Percentiles rank a stretch among this genome's conserved stretches.
Evolutionary conservation across 2,113 vertebrate genomes (phyloP).

Genomic region (Spizaetus ornatus): DNA sequence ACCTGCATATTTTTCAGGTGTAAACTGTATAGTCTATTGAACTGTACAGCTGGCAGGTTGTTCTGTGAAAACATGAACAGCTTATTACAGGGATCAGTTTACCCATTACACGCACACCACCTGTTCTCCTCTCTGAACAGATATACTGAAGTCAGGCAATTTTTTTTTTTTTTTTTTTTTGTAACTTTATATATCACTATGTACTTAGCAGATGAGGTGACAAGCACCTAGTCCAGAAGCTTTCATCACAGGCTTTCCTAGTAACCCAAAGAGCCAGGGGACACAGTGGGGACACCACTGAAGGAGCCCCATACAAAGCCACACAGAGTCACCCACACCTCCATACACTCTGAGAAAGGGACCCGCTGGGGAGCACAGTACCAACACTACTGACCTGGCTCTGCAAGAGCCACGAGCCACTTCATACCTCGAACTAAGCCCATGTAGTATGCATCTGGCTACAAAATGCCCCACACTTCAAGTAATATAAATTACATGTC

Average conservation of each 20-base stretch:
- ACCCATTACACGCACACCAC: background rate
- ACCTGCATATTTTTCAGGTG: background rate
- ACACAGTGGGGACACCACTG: background rate
- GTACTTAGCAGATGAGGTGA: background rate
- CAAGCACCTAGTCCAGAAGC: background rate
- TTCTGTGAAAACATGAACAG: background rate
- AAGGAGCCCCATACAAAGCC: background rate
- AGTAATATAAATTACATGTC: accelerated
- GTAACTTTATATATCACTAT: background rate
- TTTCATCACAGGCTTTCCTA: background rate
- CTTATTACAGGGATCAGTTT: background rate
- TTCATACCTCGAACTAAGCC: background rate
- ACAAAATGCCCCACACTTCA: background rate
- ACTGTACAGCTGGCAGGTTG: background rate
- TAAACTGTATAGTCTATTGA: background rate
- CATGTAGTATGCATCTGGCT: accelerated
- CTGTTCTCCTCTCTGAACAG: background rate
- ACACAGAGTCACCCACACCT: background rate
- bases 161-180: background rate
- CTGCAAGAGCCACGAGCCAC: no score
- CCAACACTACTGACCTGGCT: background rate
- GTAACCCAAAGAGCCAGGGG: background rate
- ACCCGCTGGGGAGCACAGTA: background rate
- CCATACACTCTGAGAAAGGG: background rate
- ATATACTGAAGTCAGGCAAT: background rate